A percentile compares a stretch with the other conserved stretches of the same genome.
Evolutionary conservation across 2,888 invertebrate genomes (phyloP).

Genomic region (Phalera bucephala): DNA sequence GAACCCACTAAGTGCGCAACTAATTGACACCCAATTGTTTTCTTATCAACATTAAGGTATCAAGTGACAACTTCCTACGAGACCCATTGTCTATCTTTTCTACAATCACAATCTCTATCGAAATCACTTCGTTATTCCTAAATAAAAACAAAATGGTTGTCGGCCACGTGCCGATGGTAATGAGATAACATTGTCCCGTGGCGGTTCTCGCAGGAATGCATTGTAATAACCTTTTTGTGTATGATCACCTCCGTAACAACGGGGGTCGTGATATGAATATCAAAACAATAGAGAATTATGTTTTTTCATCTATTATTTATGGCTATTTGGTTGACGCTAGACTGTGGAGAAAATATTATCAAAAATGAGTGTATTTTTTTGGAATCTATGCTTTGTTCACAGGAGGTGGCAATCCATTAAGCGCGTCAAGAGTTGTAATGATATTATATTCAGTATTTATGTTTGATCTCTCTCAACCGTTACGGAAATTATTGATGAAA

Average conservation of each 20-base stretch:
- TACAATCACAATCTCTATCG: conserved; percentile 12
- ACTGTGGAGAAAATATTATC: not conserved
- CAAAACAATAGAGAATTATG: conserved; percentile 18
- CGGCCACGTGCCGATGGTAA: conserved; percentile 66
- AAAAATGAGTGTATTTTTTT: not conserved
- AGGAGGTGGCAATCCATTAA: not conserved
- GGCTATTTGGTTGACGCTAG: not conserved
- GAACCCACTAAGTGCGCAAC: conserved; percentile 1
- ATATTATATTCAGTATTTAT: no score
- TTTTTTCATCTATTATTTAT: conserved; percentile 7
- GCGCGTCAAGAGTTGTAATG: no score
- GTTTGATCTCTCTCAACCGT: no score
- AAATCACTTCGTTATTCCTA: conserved; percentile 36
- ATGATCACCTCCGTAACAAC: conserved; percentile 17
- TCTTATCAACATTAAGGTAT: conserved; percentile 1
- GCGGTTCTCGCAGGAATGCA: conserved; percentile 17
- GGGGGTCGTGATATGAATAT: conserved; percentile 22
- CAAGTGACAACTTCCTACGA: conserved; percentile 4
- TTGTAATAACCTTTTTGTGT: conserved; percentile 26
- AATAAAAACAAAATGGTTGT: conserved; percentile 55
- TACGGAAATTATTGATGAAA: no score
- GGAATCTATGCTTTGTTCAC: not conserved
- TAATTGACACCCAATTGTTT: conserved; percentile 4
- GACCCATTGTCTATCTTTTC: conserved; percentile 14
- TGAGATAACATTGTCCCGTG: conserved; percentile 64